phyloP scores from a whole-genome alignment of 1,140 invertebrate genomes.

The Nautilus pompilius region DNA sequence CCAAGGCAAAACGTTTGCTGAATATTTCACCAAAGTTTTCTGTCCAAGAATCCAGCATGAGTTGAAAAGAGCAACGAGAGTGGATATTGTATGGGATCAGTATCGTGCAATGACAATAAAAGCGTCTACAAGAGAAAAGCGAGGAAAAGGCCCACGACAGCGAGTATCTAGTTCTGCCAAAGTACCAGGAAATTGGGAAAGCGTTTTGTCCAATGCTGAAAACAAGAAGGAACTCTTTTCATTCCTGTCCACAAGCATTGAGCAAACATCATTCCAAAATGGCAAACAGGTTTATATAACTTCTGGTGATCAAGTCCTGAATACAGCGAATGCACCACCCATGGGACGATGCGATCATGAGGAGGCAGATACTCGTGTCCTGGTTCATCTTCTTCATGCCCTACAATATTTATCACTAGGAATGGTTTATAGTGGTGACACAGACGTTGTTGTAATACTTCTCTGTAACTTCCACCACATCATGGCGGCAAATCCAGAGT shows the following conservation, averaged over 20 bases:
- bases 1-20: not conserved
- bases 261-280: not conserved
- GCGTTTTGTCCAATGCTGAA: not conserved
- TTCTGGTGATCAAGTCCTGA: slow-evolving; percentile 1
- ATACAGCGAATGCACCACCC: not conserved
- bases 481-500: no score
- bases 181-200: slow-evolving; percentile 1
- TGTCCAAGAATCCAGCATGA: slow-evolving; percentile 1
- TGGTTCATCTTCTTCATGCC: no score
- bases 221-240: not conserved
- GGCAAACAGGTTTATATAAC: not conserved
- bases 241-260: not conserved
- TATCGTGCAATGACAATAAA: not conserved
- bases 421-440: no score
- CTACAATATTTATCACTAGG: no score
- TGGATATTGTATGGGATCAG: not conserved
- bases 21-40: slow-evolving; percentile 1
- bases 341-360: slow-evolving; percentile 2
- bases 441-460: no score
- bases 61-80: not conserved
- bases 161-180: not conserved
- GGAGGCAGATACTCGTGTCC: no score
- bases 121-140: no score
- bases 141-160: no score
- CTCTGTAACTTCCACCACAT: no score